phyloP scores from a whole-genome alignment of 30 jellyfish, hydroid and myxozoan species.

The Hydractinia symbiolongicarpus region DNA sequence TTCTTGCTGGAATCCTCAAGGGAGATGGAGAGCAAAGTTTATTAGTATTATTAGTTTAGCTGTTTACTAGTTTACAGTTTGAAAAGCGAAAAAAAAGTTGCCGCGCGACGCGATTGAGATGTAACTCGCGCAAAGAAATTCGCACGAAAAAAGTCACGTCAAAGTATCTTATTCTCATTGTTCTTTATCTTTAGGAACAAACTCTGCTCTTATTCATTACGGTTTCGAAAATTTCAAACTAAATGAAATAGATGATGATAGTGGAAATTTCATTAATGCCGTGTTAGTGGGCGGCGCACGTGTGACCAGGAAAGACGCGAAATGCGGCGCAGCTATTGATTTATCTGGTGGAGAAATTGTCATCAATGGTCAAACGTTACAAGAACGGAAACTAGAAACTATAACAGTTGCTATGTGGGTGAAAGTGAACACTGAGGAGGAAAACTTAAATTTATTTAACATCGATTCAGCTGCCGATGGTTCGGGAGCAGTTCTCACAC shows the following conservation, averaged over 20 bases:
- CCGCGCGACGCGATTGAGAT: no score
- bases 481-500: constrained; percentile 65
- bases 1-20: not conserved
- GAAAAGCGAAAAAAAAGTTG: no score
- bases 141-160: no score
- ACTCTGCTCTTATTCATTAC: constrained; percentile 61
- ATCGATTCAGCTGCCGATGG: constrained; percentile 71
- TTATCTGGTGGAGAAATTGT: constrained; percentile 84
- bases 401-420: constrained; percentile 97
- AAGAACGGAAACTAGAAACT: constrained; percentile 58
- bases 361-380: constrained; percentile 66
- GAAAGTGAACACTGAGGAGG: constrained; percentile 71
- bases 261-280: constrained; percentile 69
- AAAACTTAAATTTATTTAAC: constrained; percentile 64
- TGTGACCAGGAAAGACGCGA: constrained; percentile 72
- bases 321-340: constrained; percentile 95
- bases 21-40: not conserved
- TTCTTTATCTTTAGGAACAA: no score
- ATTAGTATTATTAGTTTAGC: not conserved
- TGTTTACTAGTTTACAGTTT: no score
- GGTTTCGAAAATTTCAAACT: constrained; percentile 83
- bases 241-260: constrained; percentile 75
- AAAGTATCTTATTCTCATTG: no score
- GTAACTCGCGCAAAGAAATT: no score
- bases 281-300: constrained; percentile 89